Base-by-base conservation (phyloP, 2,113 vertebrate genomes). In the Petroica traversi region DNA sequence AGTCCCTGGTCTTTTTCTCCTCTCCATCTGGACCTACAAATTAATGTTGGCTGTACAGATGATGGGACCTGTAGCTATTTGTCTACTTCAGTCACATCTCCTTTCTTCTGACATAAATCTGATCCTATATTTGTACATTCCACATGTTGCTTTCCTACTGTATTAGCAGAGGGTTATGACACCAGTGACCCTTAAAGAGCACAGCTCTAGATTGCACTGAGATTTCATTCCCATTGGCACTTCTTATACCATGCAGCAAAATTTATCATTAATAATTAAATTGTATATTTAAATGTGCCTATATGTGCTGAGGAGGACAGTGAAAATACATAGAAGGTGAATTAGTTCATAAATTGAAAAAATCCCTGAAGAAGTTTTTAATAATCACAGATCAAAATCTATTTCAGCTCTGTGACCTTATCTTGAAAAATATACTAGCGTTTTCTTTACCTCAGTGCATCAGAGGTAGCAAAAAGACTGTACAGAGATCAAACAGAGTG, bases 351-450 rank as follows among this genome's bases (percentile, higher is more conserved):
- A 89, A 84, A 89, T 62, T 90, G 79, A 92, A 88, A 88, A 54
- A 95, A 54, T 63, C 91, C 71, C 86, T 54, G 41, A 95, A 84
- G 80, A 95, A 93, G 85, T 93, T 96, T 84, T 86, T 92, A 96
- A 84, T 93, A 95, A 91, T 87, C 41, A 45, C 29, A 85, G 80
- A 95, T 93, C 87, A 97, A 96, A 94, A 92, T 54, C 62, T 95
- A 17, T 93, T 92, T 94, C 82, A 91, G 26, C 55, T 76, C 76
- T 80, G 54, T 97, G 85, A 93, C 83, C 79, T 96, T 94, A 93
- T 74, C 49, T 66, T 93, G 81, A 72, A 96, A 90, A 90, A 93
- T 87, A 88, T 46, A 72, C 55, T 61, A 41, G 15, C 0, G 0
- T 76, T 93, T 91, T 83, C 55, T 67, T 95, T 97, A 90, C 91